phyloP scores from a whole-genome alignment of 2,797 vertebrate species.

The Amblyraja radiata region DNA sequence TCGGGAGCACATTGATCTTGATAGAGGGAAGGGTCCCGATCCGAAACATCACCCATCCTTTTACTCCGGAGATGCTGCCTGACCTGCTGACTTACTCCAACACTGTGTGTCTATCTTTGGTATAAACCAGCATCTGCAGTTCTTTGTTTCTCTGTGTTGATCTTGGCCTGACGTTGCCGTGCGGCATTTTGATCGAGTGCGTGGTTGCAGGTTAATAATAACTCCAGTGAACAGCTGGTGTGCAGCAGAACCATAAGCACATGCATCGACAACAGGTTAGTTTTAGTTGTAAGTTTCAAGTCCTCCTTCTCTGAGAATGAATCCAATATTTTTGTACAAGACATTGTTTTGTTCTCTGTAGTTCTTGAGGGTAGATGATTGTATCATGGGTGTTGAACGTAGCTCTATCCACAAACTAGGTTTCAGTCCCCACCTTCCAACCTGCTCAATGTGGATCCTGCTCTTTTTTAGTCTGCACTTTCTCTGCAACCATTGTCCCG shows the following conservation, averaged over 20 bases:
- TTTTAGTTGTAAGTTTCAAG: not conserved
- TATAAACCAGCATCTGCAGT: too few relatives aligned
- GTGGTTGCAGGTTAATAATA: not conserved
- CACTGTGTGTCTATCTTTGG: too few relatives aligned
- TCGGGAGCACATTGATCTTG: not conserved
- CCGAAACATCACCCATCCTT: too few relatives aligned
- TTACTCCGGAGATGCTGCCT: too few relatives aligned
- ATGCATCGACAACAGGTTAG: not conserved
- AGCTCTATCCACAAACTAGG: too few relatives aligned
- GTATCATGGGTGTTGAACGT: not conserved
- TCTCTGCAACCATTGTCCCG: too few relatives aligned
- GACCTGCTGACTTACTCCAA: too few relatives aligned
- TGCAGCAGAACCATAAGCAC: not conserved
- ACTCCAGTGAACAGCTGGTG: not conserved
- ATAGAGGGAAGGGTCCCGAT: too few relatives aligned
- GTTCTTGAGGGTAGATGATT: not conserved
- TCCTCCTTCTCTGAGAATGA: not conserved
- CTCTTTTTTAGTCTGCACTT: too few relatives aligned
- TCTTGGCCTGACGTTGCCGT: not conserved
- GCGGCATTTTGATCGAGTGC: not conserved
- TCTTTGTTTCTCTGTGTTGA: not conserved
- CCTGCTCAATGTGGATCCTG: too few relatives aligned
- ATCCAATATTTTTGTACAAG: not conserved
- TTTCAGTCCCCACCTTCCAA: too few relatives aligned
- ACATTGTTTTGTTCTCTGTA: not conserved